These are phyloP conservation scores for Bovichtus diacanthus DNA, from an alignment of 2,797 vertebrate species.

Conservation along the genomic window DNA sequence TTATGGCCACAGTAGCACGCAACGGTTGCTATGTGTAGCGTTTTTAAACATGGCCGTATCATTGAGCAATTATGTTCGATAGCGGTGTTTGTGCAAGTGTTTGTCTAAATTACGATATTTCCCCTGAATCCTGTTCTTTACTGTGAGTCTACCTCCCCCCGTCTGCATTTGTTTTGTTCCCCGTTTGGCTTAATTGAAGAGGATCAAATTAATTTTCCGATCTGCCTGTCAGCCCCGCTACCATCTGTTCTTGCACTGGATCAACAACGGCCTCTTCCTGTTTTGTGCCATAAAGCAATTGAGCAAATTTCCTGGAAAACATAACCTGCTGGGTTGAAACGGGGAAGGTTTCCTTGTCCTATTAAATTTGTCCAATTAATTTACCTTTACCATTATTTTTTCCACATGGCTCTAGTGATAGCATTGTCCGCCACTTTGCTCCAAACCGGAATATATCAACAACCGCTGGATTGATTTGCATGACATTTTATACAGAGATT, in stretches of 20 bases:
- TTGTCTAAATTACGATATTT: neutral
- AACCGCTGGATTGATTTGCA: neutral
- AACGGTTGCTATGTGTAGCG: neutral
- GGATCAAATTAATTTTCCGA: neutral
- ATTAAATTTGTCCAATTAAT: neutral
- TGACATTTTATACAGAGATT: neutral
- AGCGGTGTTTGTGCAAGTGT: neutral
- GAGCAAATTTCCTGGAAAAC: slow-evolving; percentile 24
- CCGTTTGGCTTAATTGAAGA: neutral
- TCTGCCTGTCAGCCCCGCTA: neutral
- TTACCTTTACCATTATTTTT: neutral
- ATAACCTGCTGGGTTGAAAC: neutral
- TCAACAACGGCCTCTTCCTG: slow-evolving; percentile 19
- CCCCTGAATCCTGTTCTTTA: neutral
- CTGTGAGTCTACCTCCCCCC: neutral
- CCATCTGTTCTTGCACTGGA: slow-evolving; percentile 1
- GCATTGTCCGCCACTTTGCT: neutral
- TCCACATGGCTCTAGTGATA: neutral
- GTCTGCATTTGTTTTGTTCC: neutral
- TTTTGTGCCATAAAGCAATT: slow-evolving; percentile 36
- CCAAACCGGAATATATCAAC: neutral
- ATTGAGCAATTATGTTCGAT: neutral
- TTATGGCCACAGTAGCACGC: neutral
- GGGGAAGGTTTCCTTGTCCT: neutral
- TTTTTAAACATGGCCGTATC: neutral